Evolutionary conservation across 2,113 vertebrate species (phyloP), one percentile per base, ranked within the genome.

Genomic region (Anarrhichthys ocellatus): DNA sequence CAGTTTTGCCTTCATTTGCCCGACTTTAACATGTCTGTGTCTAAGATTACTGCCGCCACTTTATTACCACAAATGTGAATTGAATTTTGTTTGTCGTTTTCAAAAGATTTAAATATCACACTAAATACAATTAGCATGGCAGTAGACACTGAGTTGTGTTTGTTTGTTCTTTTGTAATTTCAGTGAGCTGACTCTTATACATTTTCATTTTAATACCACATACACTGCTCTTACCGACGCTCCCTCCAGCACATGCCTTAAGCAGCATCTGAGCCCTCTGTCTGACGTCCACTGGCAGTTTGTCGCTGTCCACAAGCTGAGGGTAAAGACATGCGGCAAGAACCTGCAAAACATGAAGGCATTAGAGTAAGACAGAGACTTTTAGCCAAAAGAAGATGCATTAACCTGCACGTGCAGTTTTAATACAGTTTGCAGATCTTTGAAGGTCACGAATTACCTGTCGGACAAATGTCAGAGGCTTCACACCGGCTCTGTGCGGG

Each of bases 291-390:
- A 64, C 34, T 0, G 92, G 91, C 62, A 95, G 79, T 64, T 67
- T 83, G 48, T 85, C 40, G 32, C 79, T 83, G 52, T 86, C 72
- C 46, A 94, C 13, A 11, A 96, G 93, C 38, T 88, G 48, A 6
- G 95, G 94, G 75, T 95, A 94, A 58, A 93, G 9, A 79, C 95
- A 96, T 0, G 87, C 82, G 29, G 94, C 93, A 17, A 95, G 81
- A 58, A 95, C 94, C 95, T 96, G 81, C 3, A 27, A 40, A 71
- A 63, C 9, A 70, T 32, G 38, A 44, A 82, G 15, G 59, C 22
- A 52, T 3, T 0, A 75, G 9, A 9, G 7, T 29, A n/a, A 58
- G 14, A 54, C 2, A 3, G 6, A 24, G 6, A 32, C n/a, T 13
- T 54, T 22, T 50, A 9, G 2, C n/a, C 5, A 22, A 18, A 44